Evolutionary conservation across 2,113 vertebrate species (phyloP), one percentile per base, ranked within the genome.

Genomic region (Tiliqua scincoides): DNA sequence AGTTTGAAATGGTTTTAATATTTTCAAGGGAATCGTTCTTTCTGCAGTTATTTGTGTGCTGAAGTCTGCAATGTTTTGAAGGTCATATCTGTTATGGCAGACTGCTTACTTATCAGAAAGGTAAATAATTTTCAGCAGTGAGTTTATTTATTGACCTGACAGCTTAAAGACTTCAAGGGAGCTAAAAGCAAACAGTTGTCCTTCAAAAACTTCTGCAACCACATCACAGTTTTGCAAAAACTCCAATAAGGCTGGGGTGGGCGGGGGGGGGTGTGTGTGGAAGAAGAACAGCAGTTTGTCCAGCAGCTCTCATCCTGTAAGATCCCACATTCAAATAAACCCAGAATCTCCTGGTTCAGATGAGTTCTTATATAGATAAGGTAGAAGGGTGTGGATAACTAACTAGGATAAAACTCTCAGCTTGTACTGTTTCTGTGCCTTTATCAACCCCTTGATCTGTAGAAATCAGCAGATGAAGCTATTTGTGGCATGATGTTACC

Each of bases 191-290:
- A 91, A 77, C 68, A 43, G 10, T 32, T 30, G 0, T 80, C 72
- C 68, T 89, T 91, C 75, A 83, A 75, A 71, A 86, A 43, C 86
- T 79, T 30, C 75, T 89, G 35, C 84, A 89, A 88, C 78, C 25
- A 35, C 68, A 88, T 90, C 6, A 68, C 14, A 79, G 14, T 68
- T 40, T 70, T 89, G 73, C 59, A 75, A 68, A 89, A 85, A 21
- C 30, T 83, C 37, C 20, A 57, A 0, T 30, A 21, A 52, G 37
- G 37, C 82, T 79, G 61, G 70, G 61, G 87, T 71, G 35, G 52
- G 57, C 54, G 87, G 48, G 37, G n/a, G n/a, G n/a, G n/a, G n/a
- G n/a, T n/a, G n/a, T n/a, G n/a, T n/a, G n/a, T n/a, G n/a, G n/a
- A n/a, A n/a, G n/a, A 65, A 85, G 54, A 87, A 32, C 37, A 85